Conservation (phyloP, 2,797 vertebrate species). For the Phalloptychus januarius region DNA sequence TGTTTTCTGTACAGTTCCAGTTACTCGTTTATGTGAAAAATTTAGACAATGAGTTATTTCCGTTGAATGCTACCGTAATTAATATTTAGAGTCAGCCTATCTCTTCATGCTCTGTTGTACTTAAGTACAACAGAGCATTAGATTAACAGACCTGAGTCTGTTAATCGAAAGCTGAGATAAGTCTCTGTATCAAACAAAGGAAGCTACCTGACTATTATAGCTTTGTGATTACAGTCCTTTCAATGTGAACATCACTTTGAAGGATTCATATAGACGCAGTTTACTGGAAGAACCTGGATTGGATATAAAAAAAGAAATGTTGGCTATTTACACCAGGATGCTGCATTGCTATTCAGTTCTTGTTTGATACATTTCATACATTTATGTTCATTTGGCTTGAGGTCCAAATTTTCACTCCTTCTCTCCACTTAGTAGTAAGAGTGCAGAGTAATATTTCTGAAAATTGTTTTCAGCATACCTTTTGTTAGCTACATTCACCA, state of each 20-base stretch:
- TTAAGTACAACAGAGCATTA: too few relatives aligned
- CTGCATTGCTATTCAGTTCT: neutral
- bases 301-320: neutral
- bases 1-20: neutral
- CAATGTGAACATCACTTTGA: neutral
- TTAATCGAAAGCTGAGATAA: neutral
- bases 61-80: neutral
- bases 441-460: neutral
- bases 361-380: neutral
- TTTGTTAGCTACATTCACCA: constrained; percentile 50
- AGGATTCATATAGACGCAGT: neutral
- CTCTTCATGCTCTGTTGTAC: neutral
- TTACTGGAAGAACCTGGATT: neutral
- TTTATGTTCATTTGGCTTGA: neutral
- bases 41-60: neutral
- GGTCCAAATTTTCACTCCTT: neutral
- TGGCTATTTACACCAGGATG: neutral
- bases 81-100: neutral
- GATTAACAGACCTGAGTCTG: too few relatives aligned
- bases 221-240: neutral
- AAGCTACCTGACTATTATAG: neutral
- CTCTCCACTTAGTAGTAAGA: constrained; percentile 6
- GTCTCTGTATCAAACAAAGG: neutral
- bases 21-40: neutral
- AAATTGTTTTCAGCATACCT: constrained; percentile 20